These are phyloP conservation scores for Callosobruchus maculatus DNA, from an alignment of 2,888 invertebrate genomes.

Conservation along the genomic window DNA sequence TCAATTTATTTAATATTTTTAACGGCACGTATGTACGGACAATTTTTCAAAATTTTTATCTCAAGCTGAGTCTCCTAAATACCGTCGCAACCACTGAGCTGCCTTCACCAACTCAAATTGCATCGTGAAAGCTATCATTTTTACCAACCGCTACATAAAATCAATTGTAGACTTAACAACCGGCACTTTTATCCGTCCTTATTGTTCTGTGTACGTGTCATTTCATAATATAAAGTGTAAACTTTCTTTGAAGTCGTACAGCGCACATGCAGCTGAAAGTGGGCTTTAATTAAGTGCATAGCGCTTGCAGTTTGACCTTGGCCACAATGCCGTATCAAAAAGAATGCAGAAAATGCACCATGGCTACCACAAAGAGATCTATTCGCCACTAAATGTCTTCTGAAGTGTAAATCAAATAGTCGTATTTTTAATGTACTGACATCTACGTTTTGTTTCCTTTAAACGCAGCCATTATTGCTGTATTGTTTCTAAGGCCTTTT, in stretches of 20 bases:
- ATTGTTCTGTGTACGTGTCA: constrained; percentile 22
- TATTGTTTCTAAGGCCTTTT: neutral
- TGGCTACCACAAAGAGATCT: neutral
- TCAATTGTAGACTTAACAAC: constrained; percentile 24
- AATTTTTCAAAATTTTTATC: too few species aligned
- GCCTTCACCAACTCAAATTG: too few species aligned
- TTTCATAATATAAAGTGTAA: constrained; percentile 20
- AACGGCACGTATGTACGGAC: too few species aligned
- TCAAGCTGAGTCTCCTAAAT: too few species aligned
- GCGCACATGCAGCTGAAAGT: neutral
- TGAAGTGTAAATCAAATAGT: neutral
- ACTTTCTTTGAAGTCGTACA: constrained; percentile 24
- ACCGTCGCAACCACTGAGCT: too few species aligned
- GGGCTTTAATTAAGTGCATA: neutral
- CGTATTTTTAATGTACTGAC: too few species aligned
- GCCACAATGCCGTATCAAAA: neutral
- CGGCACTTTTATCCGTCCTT: constrained; percentile 5
- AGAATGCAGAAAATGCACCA: neutral
- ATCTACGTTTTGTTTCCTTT: neutral
- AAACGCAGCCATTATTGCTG: neutral
- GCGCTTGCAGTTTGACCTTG: neutral
- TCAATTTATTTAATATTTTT: too few species aligned
- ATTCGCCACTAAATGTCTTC: neutral
- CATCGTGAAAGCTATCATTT: too few species aligned
- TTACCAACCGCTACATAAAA: constrained; percentile 8